Percentiles rank a stretch among this genome's conserved stretches.
Evolutionary conservation across 2,797 vertebrate genomes (phyloP).

Genomic region (Zonotrichia albicollis): DNA sequence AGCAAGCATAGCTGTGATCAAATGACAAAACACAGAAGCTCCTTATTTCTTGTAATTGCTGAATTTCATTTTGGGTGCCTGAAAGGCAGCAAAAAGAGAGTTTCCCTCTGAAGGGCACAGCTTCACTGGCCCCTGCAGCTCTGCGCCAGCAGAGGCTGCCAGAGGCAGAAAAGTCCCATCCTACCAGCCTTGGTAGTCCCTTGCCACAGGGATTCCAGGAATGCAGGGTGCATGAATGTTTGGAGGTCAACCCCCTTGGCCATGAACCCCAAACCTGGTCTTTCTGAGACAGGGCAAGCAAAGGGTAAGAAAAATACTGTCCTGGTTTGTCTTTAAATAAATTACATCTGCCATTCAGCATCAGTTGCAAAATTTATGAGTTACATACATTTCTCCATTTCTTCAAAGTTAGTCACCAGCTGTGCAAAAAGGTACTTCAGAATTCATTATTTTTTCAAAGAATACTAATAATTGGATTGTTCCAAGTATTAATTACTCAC

Average conservation of each 20-base stretch:
- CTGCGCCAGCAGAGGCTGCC: background rate
- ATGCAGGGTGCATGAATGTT: background rate
- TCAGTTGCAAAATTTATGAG: background rate
- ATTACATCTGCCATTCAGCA: background rate
- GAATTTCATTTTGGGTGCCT: background rate
- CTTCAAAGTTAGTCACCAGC: background rate
- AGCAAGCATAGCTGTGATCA: background rate
- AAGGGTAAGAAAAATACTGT: background rate
- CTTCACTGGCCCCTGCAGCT: background rate
- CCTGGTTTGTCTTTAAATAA: slow-evolving; percentile 24
- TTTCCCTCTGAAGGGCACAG: background rate
- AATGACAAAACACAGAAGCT: slow-evolving; percentile 12
- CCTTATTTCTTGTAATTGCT: background rate
- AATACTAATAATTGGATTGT: slow-evolving; percentile 39
- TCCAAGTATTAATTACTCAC: slow-evolving; percentile 4
- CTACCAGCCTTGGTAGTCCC: background rate
- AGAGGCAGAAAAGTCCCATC: background rate
- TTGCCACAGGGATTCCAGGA: background rate
- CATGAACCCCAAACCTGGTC: background rate
- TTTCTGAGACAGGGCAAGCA: background rate
- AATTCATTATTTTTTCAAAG: slow-evolving; percentile 38
- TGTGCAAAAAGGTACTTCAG: slow-evolving; percentile 5
- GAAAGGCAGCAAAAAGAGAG: background rate
- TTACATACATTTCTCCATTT: slow-evolving; percentile 20
- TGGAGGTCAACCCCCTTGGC: background rate